Percentiles rank a stretch among this genome's conserved stretches.
phyloP scores from a whole-genome alignment of 2,113 vertebrate genomes.

The Eretmochelys imbricata region DNA sequence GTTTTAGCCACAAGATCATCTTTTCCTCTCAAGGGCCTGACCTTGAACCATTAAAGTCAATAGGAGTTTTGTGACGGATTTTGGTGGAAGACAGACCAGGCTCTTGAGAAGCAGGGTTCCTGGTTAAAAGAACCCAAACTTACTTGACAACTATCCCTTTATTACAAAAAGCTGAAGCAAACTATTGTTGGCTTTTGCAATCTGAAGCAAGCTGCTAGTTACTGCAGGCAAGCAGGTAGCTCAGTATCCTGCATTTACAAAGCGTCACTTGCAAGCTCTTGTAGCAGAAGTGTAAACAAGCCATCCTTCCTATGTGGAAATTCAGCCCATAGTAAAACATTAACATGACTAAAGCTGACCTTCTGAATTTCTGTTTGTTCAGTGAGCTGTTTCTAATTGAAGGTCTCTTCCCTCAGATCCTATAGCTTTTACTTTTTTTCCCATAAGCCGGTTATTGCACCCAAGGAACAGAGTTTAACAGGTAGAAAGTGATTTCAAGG shows the following conservation, averaged over 20 bases:
- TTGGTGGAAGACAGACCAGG: rapidly evolving
- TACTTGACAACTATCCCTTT: rapidly evolving
- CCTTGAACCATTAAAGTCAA: neutral
- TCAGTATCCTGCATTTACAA: neutral
- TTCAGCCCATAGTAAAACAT: conserved; percentile 76
- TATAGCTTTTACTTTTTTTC: neutral
- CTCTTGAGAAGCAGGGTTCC: neutral
- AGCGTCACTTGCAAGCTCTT: neutral
- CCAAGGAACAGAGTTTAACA: neutral
- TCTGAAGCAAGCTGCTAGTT: rapidly evolving
- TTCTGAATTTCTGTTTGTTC: conserved; percentile 58
- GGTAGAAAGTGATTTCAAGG: conserved; percentile 14
- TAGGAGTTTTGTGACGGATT: neutral
- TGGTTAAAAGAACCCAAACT: neutral
- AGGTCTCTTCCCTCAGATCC: conserved; percentile 30
- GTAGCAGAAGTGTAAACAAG: conserved; percentile 32
- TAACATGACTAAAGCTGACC: conserved; percentile 69
- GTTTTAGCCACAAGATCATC: neutral
- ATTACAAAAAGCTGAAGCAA: neutral
- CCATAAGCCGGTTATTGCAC: rapidly evolving
- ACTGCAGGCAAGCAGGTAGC: neutral
- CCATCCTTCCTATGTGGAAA: neutral
- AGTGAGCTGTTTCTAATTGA: conserved; percentile 52
- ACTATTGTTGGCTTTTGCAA: neutral
- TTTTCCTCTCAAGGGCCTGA: neutral